Evolutionary conservation across 2,888 invertebrate species (phyloP).

Genomic region (Pandemis corylana): DNA sequence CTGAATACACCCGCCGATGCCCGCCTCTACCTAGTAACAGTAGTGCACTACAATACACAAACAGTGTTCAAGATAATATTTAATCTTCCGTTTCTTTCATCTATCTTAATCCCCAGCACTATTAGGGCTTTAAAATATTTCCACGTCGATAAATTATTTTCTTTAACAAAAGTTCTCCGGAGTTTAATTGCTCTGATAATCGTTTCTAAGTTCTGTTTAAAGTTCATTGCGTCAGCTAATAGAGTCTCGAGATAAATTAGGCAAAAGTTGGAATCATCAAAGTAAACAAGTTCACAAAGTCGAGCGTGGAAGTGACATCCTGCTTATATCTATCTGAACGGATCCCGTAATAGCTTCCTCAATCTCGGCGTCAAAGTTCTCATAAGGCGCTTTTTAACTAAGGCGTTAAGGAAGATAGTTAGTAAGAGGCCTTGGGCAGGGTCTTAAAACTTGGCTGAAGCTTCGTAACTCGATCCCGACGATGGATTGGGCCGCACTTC

Average conservation of each 20-base stretch:
- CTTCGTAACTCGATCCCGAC: conserved; percentile 80
- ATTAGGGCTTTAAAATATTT: conserved; percentile 27
- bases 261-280: conserved; percentile 76
- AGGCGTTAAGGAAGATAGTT: conserved; percentile 84
- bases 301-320: conserved; percentile 82
- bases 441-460: conserved; percentile 82
- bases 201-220: conserved; percentile 34
- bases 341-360: conserved; percentile 84
- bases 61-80: conserved; percentile 78
- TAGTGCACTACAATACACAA: conserved; percentile 81
- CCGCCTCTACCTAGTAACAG: conserved; percentile 74
- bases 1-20: conserved; percentile 54
- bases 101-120: conserved; percentile 54
- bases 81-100: conserved; percentile 70
- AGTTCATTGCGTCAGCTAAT: conserved; percentile 40
- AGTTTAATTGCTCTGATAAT: conserved; percentile 45
- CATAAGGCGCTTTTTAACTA: conserved; percentile 84
- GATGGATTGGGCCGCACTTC: conserved; percentile 69
- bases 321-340: conserved; percentile 82
- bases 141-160: conserved; percentile 40
- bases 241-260: conserved; percentile 68
- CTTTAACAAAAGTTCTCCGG: conserved; percentile 48
- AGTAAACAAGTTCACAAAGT: conserved; percentile 82
- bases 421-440: conserved; percentile 80
- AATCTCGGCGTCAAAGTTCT: conserved; percentile 84